Conservation (phyloP, 2,888 invertebrate genomes). For the Drosophila mercatorum region DNA sequence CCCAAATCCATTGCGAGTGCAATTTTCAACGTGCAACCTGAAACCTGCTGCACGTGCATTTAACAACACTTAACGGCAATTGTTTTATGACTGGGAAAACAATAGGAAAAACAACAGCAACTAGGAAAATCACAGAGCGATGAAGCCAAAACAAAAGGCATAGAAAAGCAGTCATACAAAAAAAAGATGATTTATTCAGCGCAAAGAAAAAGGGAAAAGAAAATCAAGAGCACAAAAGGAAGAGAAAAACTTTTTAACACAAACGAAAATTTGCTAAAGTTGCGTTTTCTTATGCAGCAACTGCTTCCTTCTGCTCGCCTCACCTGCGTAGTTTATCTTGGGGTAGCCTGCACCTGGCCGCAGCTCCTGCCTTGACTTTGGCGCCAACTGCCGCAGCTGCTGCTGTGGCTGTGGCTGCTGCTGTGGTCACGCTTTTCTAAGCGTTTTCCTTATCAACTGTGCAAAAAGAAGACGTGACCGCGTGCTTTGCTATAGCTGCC, state of each 20-base stretch:
- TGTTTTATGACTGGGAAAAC: conserved; percentile 66
- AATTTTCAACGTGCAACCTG: conserved; percentile 27
- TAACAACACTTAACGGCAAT: conserved; percentile 75
- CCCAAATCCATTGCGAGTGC: conserved; percentile 28
- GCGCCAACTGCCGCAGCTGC: conserved; percentile 13
- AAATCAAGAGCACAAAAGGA: conserved; percentile 5
- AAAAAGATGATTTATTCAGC: conserved; percentile 72
- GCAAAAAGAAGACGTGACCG: conserved; percentile 63
- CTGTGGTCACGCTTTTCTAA: conserved; percentile 79
- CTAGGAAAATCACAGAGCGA: conserved; percentile 46
- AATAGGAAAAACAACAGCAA: conserved; percentile 28
- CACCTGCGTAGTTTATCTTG: conserved; percentile 68
- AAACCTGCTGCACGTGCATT: conserved; percentile 47
- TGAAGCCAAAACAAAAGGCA: conserved; percentile 48
- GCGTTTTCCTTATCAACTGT: conserved; percentile 70
- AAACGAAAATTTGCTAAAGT: conserved; percentile 75
- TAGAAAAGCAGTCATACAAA: conserved; percentile 36
- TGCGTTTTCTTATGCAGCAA: conserved; percentile 62
- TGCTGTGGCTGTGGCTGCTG: conserved; percentile 50
- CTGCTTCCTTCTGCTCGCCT: background rate
- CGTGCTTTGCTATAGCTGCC: conserved; percentile 54
- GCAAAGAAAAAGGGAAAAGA: conserved; percentile 34
- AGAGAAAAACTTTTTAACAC: conserved; percentile 49
- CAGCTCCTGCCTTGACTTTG: conserved; percentile 38
- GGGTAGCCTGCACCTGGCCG: conserved; percentile 54